Conservation (phyloP, 2,797 vertebrate genomes). For the Myoxocephalus aenaeus region DNA sequence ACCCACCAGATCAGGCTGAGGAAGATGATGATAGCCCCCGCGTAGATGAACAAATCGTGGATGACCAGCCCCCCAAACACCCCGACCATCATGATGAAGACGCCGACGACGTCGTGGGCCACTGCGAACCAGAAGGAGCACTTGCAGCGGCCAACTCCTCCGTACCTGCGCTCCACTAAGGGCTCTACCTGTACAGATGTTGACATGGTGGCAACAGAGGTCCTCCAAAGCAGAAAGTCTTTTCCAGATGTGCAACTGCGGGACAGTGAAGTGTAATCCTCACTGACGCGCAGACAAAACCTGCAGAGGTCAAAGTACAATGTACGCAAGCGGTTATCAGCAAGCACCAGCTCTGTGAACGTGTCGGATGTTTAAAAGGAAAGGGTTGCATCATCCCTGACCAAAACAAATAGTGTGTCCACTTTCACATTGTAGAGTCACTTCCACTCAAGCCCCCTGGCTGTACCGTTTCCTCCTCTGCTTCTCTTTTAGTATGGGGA, state of each 20-base stretch:
- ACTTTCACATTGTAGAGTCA: background rate
- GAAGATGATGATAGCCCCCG: conserved; percentile 90
- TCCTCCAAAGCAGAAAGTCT: background rate
- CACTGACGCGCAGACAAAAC: background rate
- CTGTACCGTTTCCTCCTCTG: conserved; percentile 45
- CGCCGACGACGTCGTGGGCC: conserved; percentile 87
- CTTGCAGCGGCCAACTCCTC: conserved; percentile 88
- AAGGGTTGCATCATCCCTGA: conserved; percentile 21
- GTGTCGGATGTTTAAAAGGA: conserved; percentile 23
- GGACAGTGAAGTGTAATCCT: conserved; percentile 8
- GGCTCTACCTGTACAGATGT: conserved; percentile 55
- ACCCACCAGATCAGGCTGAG: conserved; percentile 96
- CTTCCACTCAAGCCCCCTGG: conserved; percentile 2
- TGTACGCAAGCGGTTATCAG: conserved; percentile 60
- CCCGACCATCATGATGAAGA: conserved; percentile 87
- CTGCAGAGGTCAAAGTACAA: conserved; percentile 74
- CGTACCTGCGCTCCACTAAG: conserved; percentile 63
- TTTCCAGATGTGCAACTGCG: conserved; percentile 4
- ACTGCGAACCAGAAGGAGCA: conserved; percentile 93
- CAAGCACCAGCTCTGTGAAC: conserved; percentile 21
- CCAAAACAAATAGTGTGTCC: background rate
- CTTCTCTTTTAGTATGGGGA: conserved; percentile 77
- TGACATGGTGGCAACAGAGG: conserved; percentile 54
- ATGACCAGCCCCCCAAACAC: conserved; percentile 86
- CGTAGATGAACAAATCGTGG: conserved; percentile 91